Evolutionary conservation across 2,113 vertebrate species (phyloP).

Genomic region (Pandion haliaetus): DNA sequence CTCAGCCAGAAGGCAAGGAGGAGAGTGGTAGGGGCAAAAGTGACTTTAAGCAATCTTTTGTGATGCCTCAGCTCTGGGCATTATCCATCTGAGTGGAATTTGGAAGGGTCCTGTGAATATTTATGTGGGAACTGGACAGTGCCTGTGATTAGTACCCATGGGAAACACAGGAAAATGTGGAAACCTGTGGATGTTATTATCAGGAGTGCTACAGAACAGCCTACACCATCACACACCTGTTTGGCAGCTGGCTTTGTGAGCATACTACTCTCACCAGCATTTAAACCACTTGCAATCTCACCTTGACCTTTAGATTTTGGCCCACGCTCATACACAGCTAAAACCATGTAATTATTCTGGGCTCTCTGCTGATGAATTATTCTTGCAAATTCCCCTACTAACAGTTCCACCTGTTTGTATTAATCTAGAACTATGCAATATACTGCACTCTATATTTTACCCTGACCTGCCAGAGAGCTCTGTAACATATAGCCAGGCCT

Average conservation of each 20-base stretch:
- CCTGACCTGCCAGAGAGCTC: not conserved
- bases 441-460: rapidly evolving
- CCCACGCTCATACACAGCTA: not conserved
- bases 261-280: not conserved
- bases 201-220: not conserved
- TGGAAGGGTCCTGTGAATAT: not conserved
- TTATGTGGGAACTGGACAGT: not conserved
- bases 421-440: not conserved
- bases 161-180: not conserved
- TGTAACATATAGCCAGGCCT: not conserved
- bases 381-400: not conserved
- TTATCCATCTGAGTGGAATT: not conserved
- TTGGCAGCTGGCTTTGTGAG: not conserved
- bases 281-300: not conserved
- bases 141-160: not conserved
- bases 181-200: not conserved
- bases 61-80: not conserved
- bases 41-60: not conserved
- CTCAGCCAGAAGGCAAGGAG: not conserved
- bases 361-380: not conserved
- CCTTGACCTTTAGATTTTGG: not conserved
- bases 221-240: not conserved
- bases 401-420: not conserved
- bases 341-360: not conserved
- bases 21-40: not conserved